These are phyloP conservation scores for Saccopteryx bilineata DNA, from an alignment of 2,113 vertebrate species.

Conservation along the genomic window DNA sequence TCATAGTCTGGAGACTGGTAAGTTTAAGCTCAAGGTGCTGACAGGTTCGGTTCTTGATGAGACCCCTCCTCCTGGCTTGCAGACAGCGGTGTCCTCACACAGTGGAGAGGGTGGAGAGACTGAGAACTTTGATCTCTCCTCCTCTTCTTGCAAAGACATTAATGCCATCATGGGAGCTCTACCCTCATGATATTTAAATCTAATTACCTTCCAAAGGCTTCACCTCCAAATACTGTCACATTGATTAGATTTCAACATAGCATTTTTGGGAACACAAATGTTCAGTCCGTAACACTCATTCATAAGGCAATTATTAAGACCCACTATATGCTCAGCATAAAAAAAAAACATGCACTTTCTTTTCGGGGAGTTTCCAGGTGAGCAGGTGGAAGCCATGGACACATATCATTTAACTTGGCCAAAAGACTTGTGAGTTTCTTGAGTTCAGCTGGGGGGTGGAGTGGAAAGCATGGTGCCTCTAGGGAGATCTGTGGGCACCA, in stretches of 20 bases:
- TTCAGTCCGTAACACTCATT: background rate
- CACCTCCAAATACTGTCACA: background rate
- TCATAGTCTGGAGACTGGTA: background rate
- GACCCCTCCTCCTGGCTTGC: background rate
- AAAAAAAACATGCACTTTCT: background rate
- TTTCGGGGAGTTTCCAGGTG: background rate
- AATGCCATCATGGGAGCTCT: background rate
- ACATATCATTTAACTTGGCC: background rate
- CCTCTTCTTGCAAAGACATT: background rate
- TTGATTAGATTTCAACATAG: background rate
- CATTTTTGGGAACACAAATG: too few species aligned
- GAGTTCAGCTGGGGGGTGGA: background rate
- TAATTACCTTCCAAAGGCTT: background rate
- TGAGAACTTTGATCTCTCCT: background rate
- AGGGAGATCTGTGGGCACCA: background rate
- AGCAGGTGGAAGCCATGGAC: background rate
- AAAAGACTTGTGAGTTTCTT: background rate
- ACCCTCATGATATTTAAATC: background rate
- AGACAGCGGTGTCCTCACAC: background rate
- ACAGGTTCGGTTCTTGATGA: background rate
- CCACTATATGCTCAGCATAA: background rate
- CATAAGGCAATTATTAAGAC: background rate
- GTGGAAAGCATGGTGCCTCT: background rate
- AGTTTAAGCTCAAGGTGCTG: background rate
- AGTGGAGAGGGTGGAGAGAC: background rate